phyloP scores from a whole-genome alignment of 2,113 vertebrate species.

The Mobula hypostoma region DNA sequence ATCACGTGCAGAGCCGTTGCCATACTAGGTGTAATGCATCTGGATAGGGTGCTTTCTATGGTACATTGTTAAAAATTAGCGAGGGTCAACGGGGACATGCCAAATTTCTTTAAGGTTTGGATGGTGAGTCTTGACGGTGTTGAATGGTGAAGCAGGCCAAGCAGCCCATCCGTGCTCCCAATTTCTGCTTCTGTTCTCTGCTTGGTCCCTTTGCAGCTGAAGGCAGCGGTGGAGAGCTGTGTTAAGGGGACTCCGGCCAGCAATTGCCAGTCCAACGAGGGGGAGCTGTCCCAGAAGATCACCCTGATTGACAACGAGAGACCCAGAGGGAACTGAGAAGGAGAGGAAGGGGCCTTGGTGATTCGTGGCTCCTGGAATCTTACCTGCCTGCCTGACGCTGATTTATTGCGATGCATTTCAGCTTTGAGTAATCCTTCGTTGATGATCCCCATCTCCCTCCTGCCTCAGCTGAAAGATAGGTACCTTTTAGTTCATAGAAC shows the following conservation, averaged over 20 bases:
- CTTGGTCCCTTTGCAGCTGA: not conserved
- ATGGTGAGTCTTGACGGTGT: not conserved
- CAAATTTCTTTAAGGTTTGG: no score
- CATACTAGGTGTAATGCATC: no score
- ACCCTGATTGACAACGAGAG: not conserved
- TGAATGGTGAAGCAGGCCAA: not conserved
- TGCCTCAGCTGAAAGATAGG: no score
- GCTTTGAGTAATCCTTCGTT: no score
- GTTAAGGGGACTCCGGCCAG: constrained; percentile 41
- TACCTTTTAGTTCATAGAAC: no score
- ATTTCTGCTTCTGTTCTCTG: not conserved
- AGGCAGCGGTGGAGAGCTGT: constrained; percentile 35
- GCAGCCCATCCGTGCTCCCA: not conserved
- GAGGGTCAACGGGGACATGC: no score
- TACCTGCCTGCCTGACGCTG: not conserved
- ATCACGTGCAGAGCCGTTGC: no score
- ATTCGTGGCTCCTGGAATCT: not conserved
- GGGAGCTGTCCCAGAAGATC: not conserved
- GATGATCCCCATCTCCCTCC: no score
- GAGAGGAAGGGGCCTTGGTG: not conserved
- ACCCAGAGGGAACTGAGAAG: not conserved
- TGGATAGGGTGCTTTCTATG: no score
- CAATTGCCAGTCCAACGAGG: not conserved
- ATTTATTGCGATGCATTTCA: no score
- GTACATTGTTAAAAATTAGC: no score